phyloP scores from a whole-genome alignment of 2,797 vertebrate species.

The Xenops minutus region DNA sequence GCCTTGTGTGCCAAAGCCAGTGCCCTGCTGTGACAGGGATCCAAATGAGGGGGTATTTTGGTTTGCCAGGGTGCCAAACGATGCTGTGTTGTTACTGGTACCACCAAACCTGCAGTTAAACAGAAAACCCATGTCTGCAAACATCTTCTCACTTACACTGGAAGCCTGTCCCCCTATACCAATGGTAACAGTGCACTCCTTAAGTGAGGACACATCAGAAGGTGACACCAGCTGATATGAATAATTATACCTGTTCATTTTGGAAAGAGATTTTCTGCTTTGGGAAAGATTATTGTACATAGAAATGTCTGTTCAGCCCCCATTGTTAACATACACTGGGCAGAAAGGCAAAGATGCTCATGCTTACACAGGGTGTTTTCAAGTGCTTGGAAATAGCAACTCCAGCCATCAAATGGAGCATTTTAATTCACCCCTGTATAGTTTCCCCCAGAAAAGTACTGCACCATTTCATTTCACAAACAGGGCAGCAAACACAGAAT shows the following conservation, averaged over 20 bases:
- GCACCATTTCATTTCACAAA: fast-evolving
- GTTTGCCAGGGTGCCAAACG: conserved; percentile 85
- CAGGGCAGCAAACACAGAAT: not conserved
- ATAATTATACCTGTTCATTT: not conserved
- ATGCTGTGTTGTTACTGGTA: conserved; percentile 70
- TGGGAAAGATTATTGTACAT: not conserved
- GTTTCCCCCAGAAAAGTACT: not conserved
- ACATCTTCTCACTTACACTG: not conserved
- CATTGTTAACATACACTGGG: not conserved
- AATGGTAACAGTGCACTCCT: not conserved
- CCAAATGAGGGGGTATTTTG: conserved; percentile 87
- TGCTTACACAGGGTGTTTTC: not conserved
- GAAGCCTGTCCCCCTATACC: not conserved
- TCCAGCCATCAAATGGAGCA: not conserved
- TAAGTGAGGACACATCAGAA: not conserved
- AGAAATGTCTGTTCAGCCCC: not conserved
- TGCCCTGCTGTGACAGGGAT: conserved; percentile 83
- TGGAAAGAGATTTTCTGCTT: not conserved
- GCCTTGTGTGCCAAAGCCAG: conserved; percentile 79
- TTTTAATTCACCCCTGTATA: not conserved
- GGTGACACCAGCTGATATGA: fast-evolving
- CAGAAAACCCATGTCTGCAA: not conserved
- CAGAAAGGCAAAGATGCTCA: not conserved
- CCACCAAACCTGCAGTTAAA: conserved; percentile 76
- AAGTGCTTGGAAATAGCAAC: not conserved